Evolutionary conservation across 1,140 invertebrate genomes (phyloP).

Genomic region (Zaprionus davidi): DNA sequence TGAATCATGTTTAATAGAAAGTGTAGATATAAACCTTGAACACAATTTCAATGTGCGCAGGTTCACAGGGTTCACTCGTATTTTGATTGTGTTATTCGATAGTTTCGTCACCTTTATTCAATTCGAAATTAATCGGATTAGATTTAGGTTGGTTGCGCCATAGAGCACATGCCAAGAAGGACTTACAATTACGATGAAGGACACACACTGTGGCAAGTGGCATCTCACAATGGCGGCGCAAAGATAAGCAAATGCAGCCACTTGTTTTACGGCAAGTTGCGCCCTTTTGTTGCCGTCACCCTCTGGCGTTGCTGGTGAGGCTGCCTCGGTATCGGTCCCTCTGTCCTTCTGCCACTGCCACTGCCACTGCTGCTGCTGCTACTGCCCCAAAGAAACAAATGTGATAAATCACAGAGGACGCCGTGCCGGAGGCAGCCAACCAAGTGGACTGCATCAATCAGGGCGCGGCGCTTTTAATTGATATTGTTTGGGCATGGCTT

Average conservation of each 20-base stretch:
- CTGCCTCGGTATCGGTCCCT: slow-evolving; percentile 6
- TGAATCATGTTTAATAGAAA: too few species aligned
- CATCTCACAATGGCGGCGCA: slow-evolving; percentile 10
- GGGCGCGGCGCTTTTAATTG: slow-evolving; percentile 68
- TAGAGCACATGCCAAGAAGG: slow-evolving; percentile 36
- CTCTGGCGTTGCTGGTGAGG: background rate
- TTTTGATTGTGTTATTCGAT: background rate
- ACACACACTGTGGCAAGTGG: slow-evolving; percentile 13
- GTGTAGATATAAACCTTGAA: too few species aligned
- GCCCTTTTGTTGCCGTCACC: slow-evolving; percentile 43
- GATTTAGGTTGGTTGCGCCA: background rate
- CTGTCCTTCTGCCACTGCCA: background rate
- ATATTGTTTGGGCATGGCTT: slow-evolving; percentile 76
- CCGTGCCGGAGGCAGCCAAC: slow-evolving; percentile 33
- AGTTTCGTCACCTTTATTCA: background rate
- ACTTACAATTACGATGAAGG: slow-evolving; percentile 59
- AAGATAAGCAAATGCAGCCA: slow-evolving; percentile 64
- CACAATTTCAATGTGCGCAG: background rate
- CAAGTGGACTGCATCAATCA: slow-evolving; percentile 65
- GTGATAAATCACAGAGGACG: slow-evolving; percentile 33
- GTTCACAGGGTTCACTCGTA: background rate
- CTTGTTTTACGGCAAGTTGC: slow-evolving; percentile 35
- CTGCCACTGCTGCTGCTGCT: background rate
- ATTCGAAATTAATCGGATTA: background rate
- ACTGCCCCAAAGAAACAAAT: slow-evolving; percentile 24